phyloP scores from a whole-genome alignment of 1,140 invertebrate species.

The Palaemon carinicauda region DNA sequence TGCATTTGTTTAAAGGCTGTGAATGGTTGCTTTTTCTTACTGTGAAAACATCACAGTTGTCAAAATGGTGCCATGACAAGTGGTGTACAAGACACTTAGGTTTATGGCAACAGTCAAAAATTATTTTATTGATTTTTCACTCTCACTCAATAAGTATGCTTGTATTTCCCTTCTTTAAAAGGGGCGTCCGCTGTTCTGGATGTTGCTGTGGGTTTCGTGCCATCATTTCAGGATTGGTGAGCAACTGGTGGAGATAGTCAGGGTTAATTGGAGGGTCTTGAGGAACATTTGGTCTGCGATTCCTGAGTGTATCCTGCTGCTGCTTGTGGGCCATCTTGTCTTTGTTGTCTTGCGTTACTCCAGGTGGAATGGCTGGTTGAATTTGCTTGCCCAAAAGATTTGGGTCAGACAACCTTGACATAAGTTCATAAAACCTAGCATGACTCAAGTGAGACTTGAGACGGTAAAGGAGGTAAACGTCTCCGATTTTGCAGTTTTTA shows the following conservation, averaged over 20 bases:
- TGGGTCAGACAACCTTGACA: slow-evolving; percentile 39
- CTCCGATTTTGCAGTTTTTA: slow-evolving; percentile 47
- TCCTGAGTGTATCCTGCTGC: slow-evolving; percentile 25
- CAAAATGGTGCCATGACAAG: too few species aligned
- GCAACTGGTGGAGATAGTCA: slow-evolving; percentile 30
- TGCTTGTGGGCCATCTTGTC: slow-evolving; percentile 35
- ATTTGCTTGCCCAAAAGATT: slow-evolving; percentile 1
- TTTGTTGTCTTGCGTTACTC: slow-evolving; percentile 13
- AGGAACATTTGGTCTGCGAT: slow-evolving; percentile 31
- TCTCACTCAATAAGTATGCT: slow-evolving; percentile 37
- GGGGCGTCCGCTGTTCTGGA: slow-evolving; percentile 37
- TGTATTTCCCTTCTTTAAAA: slow-evolving; percentile 27
- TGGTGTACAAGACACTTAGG: too few species aligned
- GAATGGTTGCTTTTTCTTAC: too few species aligned
- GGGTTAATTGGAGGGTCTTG: slow-evolving; percentile 37
- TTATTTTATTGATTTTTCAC: too few species aligned
- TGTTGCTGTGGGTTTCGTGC: slow-evolving; percentile 23
- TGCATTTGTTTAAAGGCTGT: too few species aligned
- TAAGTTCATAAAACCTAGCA: slow-evolving; percentile 40
- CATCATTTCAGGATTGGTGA: slow-evolving; percentile 28
- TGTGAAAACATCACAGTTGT: too few species aligned
- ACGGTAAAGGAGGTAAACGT: slow-evolving; percentile 47
- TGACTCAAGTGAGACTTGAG: slow-evolving; percentile 45
- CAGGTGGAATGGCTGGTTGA: neutral
- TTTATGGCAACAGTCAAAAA: too few species aligned